phyloP scores from a whole-genome alignment of 53 echinoderm and acorn worm genomes.

The Henricia sp. region DNA sequence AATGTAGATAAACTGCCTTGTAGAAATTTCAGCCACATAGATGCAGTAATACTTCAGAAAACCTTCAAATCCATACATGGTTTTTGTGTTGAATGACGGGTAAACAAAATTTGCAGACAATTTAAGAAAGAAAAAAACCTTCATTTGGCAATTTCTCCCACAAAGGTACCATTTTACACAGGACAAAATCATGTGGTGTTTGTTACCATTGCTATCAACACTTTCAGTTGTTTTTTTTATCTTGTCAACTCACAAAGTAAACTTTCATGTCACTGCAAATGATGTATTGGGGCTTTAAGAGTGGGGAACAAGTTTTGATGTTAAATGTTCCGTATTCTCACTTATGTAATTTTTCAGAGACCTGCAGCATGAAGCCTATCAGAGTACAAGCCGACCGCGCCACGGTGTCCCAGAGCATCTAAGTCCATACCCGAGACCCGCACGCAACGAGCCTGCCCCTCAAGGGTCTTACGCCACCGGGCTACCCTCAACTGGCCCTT shows the following conservation, averaged over 20 bases:
- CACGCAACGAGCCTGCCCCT: conserved; percentile 4
- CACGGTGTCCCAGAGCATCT: conserved; percentile 32
- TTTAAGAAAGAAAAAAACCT: background rate
- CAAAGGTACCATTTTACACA: too few relatives aligned
- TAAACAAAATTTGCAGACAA: background rate
- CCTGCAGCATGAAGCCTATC: conserved; percentile 30
- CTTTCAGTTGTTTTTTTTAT: too few relatives aligned
- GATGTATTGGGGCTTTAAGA: too few relatives aligned
- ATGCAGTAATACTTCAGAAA: too few relatives aligned
- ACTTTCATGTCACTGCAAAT: too few relatives aligned
- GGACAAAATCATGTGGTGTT: too few relatives aligned
- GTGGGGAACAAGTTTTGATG: background rate
- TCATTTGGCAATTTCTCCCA: too few relatives aligned
- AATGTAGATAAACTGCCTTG: too few relatives aligned
- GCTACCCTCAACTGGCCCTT: background rate
- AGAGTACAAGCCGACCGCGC: conserved; percentile 27
- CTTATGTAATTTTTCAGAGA: conserved; percentile 12
- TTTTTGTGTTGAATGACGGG: background rate
- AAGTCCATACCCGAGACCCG: conserved; percentile 33
- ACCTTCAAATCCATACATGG: too few relatives aligned
- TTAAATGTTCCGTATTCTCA: background rate
- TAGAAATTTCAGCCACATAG: too few relatives aligned
- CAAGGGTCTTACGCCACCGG: background rate
- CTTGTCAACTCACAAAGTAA: too few relatives aligned
- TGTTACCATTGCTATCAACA: too few relatives aligned